Base-by-base conservation (phyloP, 2,113 vertebrate genomes). In the Ptychochromis oligacanthus region DNA sequence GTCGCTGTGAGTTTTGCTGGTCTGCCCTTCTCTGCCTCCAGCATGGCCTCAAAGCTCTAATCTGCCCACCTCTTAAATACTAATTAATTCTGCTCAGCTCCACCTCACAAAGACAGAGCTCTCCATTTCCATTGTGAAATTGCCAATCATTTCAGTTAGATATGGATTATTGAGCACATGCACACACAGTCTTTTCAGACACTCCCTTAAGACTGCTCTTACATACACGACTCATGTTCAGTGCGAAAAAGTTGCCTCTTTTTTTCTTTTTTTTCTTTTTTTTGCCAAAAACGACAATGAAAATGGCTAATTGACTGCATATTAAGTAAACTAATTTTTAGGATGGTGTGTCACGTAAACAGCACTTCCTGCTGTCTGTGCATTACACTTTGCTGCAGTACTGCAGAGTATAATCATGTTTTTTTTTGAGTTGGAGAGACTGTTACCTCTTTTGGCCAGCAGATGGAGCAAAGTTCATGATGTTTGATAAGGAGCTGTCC, bases 391-490 rank as follows among this genome's bases (percentile, higher is more conserved):
- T 77, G 31, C 26, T 77, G 31, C 60, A 34, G 26, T 12, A 43
- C 36, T 74, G 67, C 52, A 24, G 28, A 82, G 43, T 26, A 22
- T 59, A 36, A 58, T 40, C 1, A 5, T 3, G 7, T n/a, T 4
- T 15, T 4, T 15, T 61, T 11, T 26, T 49, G 4, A 15, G 2
- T 2, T 12, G 36, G 7, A 56, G 20, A 34, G 31, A 60, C 79
- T 65, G 58, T 94, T 94, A 46, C 93, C 79, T 22, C 14, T 7
- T 2, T 14, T 75, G 90, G 52, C 97, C 97, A 97, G 95, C 86
- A 97, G 97, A 96, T 96, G 96, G 96, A 80, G 95, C 93, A 95
- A 94, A 89, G 62, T 79, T 93, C 93, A 15, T 80, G 28, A 78
- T 88, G 2, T 90, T 89, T 74, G 55, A 80, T 78, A 59, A 77